Evolutionary conservation across 2,113 vertebrate species (phyloP).

Genomic region (Oxyura jamaicensis): DNA sequence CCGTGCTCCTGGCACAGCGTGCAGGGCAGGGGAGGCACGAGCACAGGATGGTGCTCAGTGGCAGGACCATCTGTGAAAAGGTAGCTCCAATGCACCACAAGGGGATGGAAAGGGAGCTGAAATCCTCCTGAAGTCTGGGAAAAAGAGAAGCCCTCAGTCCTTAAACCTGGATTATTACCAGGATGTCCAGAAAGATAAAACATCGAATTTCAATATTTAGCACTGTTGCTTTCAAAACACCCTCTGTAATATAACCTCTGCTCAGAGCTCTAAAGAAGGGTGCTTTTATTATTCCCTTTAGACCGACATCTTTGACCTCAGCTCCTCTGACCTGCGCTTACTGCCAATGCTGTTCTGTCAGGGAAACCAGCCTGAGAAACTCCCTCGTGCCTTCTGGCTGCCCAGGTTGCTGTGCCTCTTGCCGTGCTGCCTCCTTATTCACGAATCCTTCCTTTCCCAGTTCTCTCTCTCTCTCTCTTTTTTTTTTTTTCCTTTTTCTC

Average conservation of each 20-base stretch:
- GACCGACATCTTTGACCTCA: background rate
- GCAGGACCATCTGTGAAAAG: background rate
- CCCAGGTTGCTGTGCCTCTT: background rate
- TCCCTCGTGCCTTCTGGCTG: background rate
- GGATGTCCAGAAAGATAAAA: background rate
- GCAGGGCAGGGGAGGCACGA: background rate
- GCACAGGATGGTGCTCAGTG: accelerated
- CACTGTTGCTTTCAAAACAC: background rate
- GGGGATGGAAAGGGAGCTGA: background rate
- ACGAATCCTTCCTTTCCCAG: conserved; percentile 11
- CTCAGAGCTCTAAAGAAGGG: background rate
- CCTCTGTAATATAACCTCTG: background rate
- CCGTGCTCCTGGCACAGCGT: accelerated
- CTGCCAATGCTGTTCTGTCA: background rate
- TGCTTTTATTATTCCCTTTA: background rate
- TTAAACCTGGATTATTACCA: background rate
- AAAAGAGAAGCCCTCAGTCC: background rate
- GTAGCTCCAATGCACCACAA: background rate
- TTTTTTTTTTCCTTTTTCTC: background rate
- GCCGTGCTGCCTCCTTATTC: conserved; percentile 4
- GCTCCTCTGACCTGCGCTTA: background rate
- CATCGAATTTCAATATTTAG: background rate
- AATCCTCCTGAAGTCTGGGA: background rate
- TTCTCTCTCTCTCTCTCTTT: background rate
- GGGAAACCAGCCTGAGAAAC: background rate